Evolutionary conservation across 2,888 invertebrate species (phyloP).

Genomic region (Stenichneumon culpator): DNA sequence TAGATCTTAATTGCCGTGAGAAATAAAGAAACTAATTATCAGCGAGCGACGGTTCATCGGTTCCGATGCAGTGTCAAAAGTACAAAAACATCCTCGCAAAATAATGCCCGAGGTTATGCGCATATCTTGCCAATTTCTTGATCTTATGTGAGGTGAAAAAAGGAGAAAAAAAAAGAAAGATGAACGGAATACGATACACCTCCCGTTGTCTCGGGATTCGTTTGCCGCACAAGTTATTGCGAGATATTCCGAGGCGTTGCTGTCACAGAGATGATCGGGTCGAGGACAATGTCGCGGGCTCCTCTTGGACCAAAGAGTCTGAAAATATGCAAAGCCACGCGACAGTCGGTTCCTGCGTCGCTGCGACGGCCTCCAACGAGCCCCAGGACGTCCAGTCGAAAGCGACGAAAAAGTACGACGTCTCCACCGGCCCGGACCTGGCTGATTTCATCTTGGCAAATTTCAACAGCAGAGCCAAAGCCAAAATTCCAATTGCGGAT

Average conservation of each 20-base stretch:
- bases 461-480: neutral
- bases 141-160: neutral
- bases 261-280: conserved; percentile 5
- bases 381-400: too few species aligned
- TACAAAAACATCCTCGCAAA: neutral
- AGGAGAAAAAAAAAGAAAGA: conserved; percentile 1
- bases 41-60: neutral
- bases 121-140: neutral
- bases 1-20: neutral
- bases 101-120: conserved; percentile 33
- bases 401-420: conserved; percentile 48
- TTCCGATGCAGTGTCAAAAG: neutral
- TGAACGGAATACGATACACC: conserved; percentile 59
- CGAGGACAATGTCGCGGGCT: neutral
- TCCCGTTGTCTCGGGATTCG: conserved; percentile 32
- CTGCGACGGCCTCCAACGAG: neutral
- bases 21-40: neutral
- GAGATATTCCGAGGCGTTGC: conserved; percentile 41
- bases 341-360: neutral
- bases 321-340: conserved; percentile 18
- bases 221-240: conserved; percentile 38
- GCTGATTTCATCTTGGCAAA: conserved; percentile 73
- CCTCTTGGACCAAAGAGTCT: neutral
- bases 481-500: conserved; percentile 53
- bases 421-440: conserved; percentile 73